Conservation (phyloP, 2,888 invertebrate species). For the Pterostichus niger region DNA sequence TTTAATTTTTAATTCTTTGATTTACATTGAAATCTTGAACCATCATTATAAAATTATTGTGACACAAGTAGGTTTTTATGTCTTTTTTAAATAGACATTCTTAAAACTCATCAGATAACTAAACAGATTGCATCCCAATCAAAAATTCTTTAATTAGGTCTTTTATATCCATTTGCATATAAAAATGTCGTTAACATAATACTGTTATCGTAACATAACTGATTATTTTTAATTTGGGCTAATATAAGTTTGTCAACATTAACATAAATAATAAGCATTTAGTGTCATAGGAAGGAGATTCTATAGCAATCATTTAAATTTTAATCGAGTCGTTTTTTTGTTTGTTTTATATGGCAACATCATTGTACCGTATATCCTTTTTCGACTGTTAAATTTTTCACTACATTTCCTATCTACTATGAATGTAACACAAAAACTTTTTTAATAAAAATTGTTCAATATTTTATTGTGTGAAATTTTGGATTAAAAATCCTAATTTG, state of each 20-base stretch:
- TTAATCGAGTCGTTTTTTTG: neutral
- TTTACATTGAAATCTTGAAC: no score
- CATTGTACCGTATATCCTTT: no score
- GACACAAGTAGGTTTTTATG: conserved; percentile 20
- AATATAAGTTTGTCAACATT: neutral
- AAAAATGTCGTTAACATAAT: conserved; percentile 26
- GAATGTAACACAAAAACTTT: no score
- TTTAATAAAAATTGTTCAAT: no score
- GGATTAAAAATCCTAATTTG: no score
- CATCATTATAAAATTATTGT: neutral
- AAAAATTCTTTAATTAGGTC: neutral
- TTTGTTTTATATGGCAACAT: no score
- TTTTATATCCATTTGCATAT: conserved; percentile 6
- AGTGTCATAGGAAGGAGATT: conserved; percentile 2
- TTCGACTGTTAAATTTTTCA: no score
- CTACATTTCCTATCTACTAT: no score
- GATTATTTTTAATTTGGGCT: conserved; percentile 18
- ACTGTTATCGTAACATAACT: neutral
- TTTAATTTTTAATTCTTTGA: no score
- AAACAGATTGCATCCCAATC: neutral
- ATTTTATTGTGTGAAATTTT: no score
- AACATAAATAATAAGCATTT: neutral
- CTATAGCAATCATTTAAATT: no score
- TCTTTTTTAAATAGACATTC: neutral
- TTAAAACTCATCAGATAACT: neutral